Base-by-base conservation (phyloP, 1,140 invertebrate species). In the Papilio xuthus region DNA sequence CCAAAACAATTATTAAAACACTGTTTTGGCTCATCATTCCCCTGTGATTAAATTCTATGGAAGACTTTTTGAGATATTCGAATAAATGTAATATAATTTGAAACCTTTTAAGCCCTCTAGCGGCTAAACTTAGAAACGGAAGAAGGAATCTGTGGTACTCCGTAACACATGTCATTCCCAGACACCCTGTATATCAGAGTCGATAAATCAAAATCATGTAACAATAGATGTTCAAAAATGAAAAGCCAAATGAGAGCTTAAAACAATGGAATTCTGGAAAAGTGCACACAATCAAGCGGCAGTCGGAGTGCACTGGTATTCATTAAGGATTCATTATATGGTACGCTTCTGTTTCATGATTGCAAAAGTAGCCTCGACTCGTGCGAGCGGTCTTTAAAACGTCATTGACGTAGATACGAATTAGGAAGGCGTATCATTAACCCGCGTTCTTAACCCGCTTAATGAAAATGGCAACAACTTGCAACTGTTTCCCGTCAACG, bases 281-380 rank as follows among this genome's bases (percentile, higher is more conserved):
- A 26, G 26, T 73, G 15, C 71, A 42, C 15, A 73, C 41, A 73
- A 73, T 73, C 71, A 73, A 20, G 71, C 32, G 1, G 32, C 20
- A 28, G 23, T 67, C 44, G 7, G 10, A 50, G 71, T 47, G 42
- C 71, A 44, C 71, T 23, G 42, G 20, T 73, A 20, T 76, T 63
- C 74, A 76, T 76, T 76, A 63, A 60, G 56, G 74, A 56, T 76
- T 76, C 74, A 76, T 76, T 63, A 76, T 76, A 60, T 76, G 74
- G 74, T 75, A 37, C 50, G 74, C 53, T 76, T 42, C 74, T 76
- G 74, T 76, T 41, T 32, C 13, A 50, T 53, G 73, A 76, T 76
- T 76, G 32, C 74, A 63, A 76, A 56, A 50, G 71, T 50, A 75
- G 50, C 72, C 72, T 75, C 72, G 47, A 37, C n/a, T 47, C 71